These are phyloP conservation scores for Perca flavescens DNA, from an alignment of 2,113 vertebrate genomes.

Conservation along the genomic window DNA sequence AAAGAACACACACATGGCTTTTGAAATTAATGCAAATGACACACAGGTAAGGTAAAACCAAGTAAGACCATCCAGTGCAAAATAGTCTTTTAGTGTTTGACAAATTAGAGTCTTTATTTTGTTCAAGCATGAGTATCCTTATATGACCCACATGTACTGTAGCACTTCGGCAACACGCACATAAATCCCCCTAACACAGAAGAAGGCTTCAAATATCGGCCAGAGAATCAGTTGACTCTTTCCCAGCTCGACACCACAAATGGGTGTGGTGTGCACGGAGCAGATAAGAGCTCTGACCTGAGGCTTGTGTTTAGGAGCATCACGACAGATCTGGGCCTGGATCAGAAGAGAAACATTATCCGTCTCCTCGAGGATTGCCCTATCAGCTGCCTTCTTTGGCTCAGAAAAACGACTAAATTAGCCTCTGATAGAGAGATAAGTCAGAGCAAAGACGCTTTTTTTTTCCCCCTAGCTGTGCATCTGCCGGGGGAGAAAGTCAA, in stretches of 20 bases:
- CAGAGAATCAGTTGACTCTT: constrained; percentile 7
- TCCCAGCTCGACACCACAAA: constrained; percentile 18
- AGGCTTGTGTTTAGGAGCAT: constrained; percentile 18
- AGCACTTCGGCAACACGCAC: not conserved
- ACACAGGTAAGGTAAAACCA: not conserved
- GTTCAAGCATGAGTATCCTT: not conserved
- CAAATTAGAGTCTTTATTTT: not conserved
- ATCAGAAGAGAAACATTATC: constrained; percentile 45
- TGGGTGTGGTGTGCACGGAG: constrained; percentile 1
- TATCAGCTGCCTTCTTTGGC: constrained; percentile 42
- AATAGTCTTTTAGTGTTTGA: not conserved
- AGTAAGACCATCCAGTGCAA: not conserved
- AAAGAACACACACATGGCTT: not conserved
- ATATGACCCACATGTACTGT: not conserved
- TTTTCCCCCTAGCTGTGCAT: not conserved
- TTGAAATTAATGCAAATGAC: constrained; percentile 2
- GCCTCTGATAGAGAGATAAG: constrained; percentile 46
- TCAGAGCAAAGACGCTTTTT: not conserved
- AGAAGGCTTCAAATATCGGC: constrained; percentile 10
- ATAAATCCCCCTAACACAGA: not conserved
- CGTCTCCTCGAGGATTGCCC: constrained; percentile 29
- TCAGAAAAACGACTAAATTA: constrained; percentile 52
- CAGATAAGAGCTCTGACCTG: constrained; percentile 50
- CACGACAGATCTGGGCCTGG: constrained; percentile 28
- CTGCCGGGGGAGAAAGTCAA: not conserved